Evolutionary conservation across 2,888 invertebrate genomes (phyloP).

Genomic region (Metopia argyrocephala): DNA sequence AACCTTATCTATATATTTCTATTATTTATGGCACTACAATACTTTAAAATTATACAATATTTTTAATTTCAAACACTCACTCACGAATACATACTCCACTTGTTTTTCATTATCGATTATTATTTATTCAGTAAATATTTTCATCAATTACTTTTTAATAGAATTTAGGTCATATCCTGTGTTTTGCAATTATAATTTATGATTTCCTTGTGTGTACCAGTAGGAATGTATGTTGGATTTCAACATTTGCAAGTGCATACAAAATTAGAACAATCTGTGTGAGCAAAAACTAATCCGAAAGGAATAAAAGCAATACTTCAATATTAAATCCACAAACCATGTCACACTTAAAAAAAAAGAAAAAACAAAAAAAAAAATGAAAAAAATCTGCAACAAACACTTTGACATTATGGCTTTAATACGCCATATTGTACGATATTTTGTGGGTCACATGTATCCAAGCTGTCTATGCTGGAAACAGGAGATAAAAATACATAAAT

Average conservation of each 20-base stretch:
- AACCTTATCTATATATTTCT: too few relatives aligned
- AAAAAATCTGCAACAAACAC: constrained; percentile 21
- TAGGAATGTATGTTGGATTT: not conserved
- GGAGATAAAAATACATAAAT: not conserved
- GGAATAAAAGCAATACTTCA: too few relatives aligned
- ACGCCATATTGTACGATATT: constrained; percentile 26
- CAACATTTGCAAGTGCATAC: not conserved
- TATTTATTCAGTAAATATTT: not conserved
- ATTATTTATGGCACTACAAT: too few relatives aligned
- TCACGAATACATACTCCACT: too few relatives aligned
- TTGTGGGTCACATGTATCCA: constrained; percentile 58
- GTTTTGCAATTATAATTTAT: constrained; percentile 3
- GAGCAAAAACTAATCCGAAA: not conserved
- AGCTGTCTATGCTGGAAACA: constrained; percentile 56
- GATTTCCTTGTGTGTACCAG: not conserved
- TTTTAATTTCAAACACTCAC: too few relatives aligned
- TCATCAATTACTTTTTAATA: not conserved
- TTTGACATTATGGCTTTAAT: constrained; percentile 36
- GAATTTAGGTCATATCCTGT: not conserved
- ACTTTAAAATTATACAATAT: too few relatives aligned
- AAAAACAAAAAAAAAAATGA: not conserved
- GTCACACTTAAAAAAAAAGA: too few relatives aligned
- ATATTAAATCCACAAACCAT: too few relatives aligned
- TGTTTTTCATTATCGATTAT: not conserved
- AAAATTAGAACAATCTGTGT: constrained; percentile 29